Evolutionary conservation across 2,888 invertebrate genomes (phyloP), one percentile per base, ranked within the genome.

Genomic region (Lucinisca nassula): DNA sequence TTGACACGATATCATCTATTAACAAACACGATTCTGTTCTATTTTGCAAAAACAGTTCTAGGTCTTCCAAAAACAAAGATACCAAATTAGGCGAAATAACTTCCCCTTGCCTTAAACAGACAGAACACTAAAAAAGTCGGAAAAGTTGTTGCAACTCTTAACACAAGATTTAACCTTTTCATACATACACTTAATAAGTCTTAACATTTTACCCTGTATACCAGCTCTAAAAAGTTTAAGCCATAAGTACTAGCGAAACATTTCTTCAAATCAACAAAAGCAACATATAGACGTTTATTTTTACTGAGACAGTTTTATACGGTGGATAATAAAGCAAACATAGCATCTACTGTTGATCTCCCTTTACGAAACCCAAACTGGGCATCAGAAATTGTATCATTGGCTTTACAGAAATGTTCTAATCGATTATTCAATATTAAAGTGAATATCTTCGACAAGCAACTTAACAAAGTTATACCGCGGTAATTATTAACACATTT

Each of bases 331-430:
- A n/a, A n/a, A n/a, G n/a, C n/a, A n/a, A n/a, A n/a, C n/a, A n/a
- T n/a, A n/a, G n/a, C n/a, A 40, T 73, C 73, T 30, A 73, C 73
- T n/a, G 38, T 73, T 40, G 73, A 73, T 38, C 73, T 38, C n/a
- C 40, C 73, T n/a, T 73, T 73, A 24, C 40, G 73, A 73, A 73
- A 73, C 45, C 73, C 73, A 14, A 40, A 73, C 24, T 73, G 73
- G 27, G 73, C 73, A 32, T 73, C 73, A 24, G 73, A 73, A 30
- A 61, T 24, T 27, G 30, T 61, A 24, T 61, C 61, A 61, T 61
- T 24, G 27, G 27, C 61, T 61, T 61, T 30, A 30, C 30, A 24
- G 8, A 3, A 61, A 4, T 3, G 24, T 12, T 61, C 27, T 61
- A 61, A 30, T 30, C 61, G 61, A 30, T 17, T 61, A 30, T 61